Evolutionary conservation across 2,113 vertebrate species (phyloP).

Genomic region (Lichenostomus cassidix): DNA sequence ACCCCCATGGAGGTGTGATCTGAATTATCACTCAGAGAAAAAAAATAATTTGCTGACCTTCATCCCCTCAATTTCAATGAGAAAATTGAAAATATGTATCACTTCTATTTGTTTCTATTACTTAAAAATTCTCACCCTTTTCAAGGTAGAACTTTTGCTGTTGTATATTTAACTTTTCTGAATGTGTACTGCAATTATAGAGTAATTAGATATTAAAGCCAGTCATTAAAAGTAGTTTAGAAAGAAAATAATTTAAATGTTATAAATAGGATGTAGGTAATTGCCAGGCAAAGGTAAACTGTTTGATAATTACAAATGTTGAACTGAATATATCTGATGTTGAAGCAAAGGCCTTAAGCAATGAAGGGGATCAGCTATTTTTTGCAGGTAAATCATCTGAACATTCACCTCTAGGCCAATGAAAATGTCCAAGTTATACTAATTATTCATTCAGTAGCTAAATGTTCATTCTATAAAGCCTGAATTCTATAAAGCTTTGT

Average conservation of each 20-base stretch:
- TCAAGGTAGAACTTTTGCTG: slow-evolving; percentile 29
- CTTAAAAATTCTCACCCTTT: slow-evolving; percentile 39
- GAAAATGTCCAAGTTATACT: neutral
- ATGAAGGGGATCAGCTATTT: neutral
- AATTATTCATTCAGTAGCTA: neutral
- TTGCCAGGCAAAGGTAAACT: neutral
- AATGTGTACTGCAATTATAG: slow-evolving; percentile 1
- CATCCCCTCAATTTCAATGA: slow-evolving; percentile 38
- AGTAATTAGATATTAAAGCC: slow-evolving; percentile 52
- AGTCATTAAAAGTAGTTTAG: slow-evolving; percentile 2
- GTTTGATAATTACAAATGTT: neutral
- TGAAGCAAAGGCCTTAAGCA: neutral
- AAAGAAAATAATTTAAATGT: neutral
- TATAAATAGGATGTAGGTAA: neutral
- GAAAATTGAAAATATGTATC: slow-evolving; percentile 52
- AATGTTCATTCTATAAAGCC: neutral
- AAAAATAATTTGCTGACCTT: slow-evolving; percentile 10
- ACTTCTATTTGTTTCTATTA: slow-evolving; percentile 50
- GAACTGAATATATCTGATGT: neutral
- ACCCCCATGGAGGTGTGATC: neutral
- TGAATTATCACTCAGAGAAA: neutral
- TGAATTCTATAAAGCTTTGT: neutral
- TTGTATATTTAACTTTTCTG: slow-evolving; percentile 27
- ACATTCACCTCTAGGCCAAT: neutral
- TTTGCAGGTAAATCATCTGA: neutral